A percentile compares a stretch with the other conserved stretches of the same genome.
These are phyloP conservation scores for Phalanger gymnotis DNA, from an alignment of 2,797 vertebrate genomes.

Conservation along the genomic window DNA sequence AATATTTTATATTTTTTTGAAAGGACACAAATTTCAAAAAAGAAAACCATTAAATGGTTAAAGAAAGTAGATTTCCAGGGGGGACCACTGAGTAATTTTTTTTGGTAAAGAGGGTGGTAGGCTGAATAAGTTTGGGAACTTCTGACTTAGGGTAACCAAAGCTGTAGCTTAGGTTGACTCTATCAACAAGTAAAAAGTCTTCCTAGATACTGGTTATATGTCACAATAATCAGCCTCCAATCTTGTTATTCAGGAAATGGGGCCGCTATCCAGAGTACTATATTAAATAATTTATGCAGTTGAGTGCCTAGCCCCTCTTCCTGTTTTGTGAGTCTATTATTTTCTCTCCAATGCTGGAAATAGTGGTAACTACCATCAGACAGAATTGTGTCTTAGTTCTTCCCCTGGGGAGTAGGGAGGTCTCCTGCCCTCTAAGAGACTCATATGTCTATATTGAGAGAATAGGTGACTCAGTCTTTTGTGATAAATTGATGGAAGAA, in stretches of 20 bases:
- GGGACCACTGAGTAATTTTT: too few species aligned
- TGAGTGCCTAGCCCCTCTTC: neutral
- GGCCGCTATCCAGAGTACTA: neutral
- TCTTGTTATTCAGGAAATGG: neutral
- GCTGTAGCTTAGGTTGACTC: neutral
- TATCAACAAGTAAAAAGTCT: neutral
- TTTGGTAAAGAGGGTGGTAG: too few species aligned
- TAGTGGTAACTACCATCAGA: neutral
- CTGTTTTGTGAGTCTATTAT: neutral
- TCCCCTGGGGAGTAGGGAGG: neutral
- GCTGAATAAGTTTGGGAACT: too few species aligned
- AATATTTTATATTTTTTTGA: too few species aligned
- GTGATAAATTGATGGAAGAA: neutral
- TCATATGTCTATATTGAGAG: neutral
- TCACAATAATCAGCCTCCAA: neutral
- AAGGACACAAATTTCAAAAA: too few species aligned
- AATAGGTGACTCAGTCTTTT: neutral
- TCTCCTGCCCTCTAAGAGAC: neutral
- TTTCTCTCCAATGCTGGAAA: neutral
- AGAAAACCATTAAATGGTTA: too few species aligned
- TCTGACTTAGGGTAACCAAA: neutral
- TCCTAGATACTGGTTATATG: neutral
- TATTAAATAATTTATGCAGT: neutral
- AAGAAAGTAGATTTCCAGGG: too few species aligned
- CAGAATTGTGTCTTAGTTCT: neutral